phyloP scores from a whole-genome alignment of 2,888 invertebrate species.

The Ctenicera cuprea region DNA sequence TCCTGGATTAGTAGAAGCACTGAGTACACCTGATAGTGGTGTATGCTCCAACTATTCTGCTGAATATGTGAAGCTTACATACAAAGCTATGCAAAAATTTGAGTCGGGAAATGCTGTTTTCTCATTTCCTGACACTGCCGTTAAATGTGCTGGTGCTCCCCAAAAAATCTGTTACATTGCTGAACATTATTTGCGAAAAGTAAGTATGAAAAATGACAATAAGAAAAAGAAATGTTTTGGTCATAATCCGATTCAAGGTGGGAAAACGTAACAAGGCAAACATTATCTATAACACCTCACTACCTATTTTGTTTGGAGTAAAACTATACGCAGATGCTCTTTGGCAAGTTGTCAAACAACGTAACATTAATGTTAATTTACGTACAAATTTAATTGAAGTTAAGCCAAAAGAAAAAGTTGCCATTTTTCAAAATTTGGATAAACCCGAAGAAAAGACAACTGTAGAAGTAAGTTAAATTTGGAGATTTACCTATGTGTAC shows the following conservation, averaged over 20 bases:
- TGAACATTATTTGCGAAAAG: conserved; percentile 89
- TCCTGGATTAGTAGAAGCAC: conserved; percentile 87
- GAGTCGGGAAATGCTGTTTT: conserved; percentile 90
- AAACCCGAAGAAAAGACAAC: conserved; percentile 65
- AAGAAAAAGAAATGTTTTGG: neutral
- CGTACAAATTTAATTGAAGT: conserved; percentile 86
- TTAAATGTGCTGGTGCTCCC: conserved; percentile 99
- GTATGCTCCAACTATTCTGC: conserved; percentile 94
- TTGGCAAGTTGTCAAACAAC: conserved; percentile 82
- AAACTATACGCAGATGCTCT: conserved; percentile 94
- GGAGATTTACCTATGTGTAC: too few relatives aligned
- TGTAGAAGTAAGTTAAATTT: conserved; percentile 55
- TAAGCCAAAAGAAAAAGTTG: conserved; percentile 80
- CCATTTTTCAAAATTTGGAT: conserved; percentile 86
- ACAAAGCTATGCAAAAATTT: conserved; percentile 80
- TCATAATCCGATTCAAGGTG: conserved; percentile 73
- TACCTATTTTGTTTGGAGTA: conserved; percentile 94
- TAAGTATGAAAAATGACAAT: conserved; percentile 67
- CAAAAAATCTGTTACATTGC: conserved; percentile 96
- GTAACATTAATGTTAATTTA: conserved; percentile 87
- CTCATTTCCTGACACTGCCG: conserved; percentile 91
- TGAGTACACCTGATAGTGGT: conserved; percentile 80
- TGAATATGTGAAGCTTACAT: conserved; percentile 87
- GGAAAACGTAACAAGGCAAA: conserved; percentile 84
- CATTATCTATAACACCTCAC: conserved; percentile 89